phyloP scores from a whole-genome alignment of 2,888 invertebrate genomes.

The Microctonus aethiopoides region DNA sequence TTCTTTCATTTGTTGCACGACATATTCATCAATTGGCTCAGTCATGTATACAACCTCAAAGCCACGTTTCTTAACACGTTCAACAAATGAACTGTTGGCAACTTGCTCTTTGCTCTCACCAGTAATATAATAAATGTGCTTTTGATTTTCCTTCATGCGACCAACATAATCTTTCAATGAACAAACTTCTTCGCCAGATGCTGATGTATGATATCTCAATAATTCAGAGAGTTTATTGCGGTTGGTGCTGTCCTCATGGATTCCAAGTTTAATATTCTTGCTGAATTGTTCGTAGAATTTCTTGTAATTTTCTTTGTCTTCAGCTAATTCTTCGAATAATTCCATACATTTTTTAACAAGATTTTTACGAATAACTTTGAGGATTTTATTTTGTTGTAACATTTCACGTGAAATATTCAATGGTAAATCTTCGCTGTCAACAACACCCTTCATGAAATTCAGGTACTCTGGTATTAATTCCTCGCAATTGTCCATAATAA shows the following conservation, averaged over 20 bases:
- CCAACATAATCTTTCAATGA: constrained; percentile 96
- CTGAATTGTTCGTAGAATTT: constrained; percentile 99
- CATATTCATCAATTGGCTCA: constrained; percentile 99
- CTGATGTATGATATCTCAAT: constrained; percentile 92
- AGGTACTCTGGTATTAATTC: constrained; percentile 99
- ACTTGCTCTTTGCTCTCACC: constrained; percentile 95
- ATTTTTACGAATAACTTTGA: constrained; percentile 99
- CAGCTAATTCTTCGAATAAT: constrained; percentile 93
- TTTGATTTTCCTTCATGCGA: constrained; percentile 98
- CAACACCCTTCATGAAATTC: constrained; percentile 96
- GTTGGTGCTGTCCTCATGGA: constrained; percentile 97
- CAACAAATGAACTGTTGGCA: constrained; percentile 96
- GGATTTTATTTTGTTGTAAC: constrained; percentile 98
- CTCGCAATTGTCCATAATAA: constrained; percentile 99
- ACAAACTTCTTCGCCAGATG: constrained; percentile 93
- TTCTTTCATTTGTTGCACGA: constrained; percentile 98
- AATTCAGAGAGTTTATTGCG: constrained; percentile 86
- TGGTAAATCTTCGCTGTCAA: constrained; percentile 98
- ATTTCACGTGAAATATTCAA: constrained; percentile 99
- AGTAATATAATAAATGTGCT: constrained; percentile 98
- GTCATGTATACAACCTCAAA: constrained; percentile 99
- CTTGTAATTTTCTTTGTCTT: constrained; percentile 98
- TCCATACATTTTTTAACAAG: constrained; percentile 98
- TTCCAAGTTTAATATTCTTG: constrained; percentile 96
- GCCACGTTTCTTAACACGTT: constrained; percentile 96